Evolutionary conservation across 1,140 invertebrate genomes (phyloP).

Genomic region (Rhagoletis zephyria): DNA sequence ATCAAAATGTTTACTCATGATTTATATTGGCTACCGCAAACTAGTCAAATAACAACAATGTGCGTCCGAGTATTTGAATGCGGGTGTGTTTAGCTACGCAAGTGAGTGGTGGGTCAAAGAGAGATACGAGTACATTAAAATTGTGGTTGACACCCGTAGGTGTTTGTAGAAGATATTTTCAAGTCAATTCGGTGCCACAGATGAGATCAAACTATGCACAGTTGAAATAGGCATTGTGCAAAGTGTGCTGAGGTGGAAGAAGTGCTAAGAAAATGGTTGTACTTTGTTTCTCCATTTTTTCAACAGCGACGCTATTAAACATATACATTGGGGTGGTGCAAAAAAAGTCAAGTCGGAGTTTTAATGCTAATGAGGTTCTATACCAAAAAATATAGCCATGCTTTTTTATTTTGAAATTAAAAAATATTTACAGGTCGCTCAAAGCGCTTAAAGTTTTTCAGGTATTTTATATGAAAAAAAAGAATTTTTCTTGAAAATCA

Average conservation of each 20-base stretch:
- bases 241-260: not conserved
- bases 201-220: not conserved
- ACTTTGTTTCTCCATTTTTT: not conserved
- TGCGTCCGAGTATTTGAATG: not conserved
- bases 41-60: not conserved
- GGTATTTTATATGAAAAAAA: too few relatives aligned
- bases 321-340: too few relatives aligned
- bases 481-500: too few relatives aligned
- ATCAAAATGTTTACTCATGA: constrained; percentile 73
- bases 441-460: too few relatives aligned
- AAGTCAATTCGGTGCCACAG: not conserved
- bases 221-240: not conserved
- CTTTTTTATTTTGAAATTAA: too few relatives aligned
- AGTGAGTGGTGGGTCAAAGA: not conserved
- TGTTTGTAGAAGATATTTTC: constrained; percentile 7
- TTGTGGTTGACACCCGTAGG: not conserved
- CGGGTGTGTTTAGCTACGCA: not conserved
- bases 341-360: too few relatives aligned
- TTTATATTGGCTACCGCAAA: constrained; percentile 62
- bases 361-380: too few relatives aligned
- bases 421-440: too few relatives aligned
- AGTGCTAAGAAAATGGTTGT: not conserved
- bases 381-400: too few relatives aligned
- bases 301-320: not conserved
- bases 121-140: not conserved